phyloP scores from a whole-genome alignment of 2,113 vertebrate species.

The Neodontobutis hainanensis region DNA sequence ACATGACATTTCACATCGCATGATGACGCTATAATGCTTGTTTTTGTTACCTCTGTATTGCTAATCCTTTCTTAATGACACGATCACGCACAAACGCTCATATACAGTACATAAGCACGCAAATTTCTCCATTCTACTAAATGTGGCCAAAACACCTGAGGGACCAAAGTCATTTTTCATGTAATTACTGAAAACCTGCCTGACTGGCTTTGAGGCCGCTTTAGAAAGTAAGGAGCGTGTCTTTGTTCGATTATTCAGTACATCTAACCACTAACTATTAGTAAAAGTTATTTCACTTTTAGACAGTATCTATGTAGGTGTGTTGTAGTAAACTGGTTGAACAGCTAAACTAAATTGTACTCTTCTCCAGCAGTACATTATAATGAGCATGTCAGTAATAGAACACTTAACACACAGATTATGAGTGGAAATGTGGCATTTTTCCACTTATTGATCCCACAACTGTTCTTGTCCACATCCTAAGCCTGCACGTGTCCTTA shows the following conservation, averaged over 20 bases:
- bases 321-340: slow-evolving; percentile 8
- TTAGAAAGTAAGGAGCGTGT: slow-evolving; percentile 55
- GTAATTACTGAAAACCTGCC: slow-evolving; percentile 81
- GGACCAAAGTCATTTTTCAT: slow-evolving; percentile 76
- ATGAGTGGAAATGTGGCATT: background rate
- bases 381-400: too few relatives aligned
- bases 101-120: slow-evolving; percentile 14
- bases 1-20: background rate
- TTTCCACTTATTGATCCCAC: slow-evolving; percentile 8
- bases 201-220: slow-evolving; percentile 72
- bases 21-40: background rate
- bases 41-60: slow-evolving; percentile 3
- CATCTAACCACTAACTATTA: slow-evolving; percentile 32
- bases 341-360: background rate
- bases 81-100: slow-evolving; percentile 1
- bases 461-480: slow-evolving; percentile 7
- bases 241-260: slow-evolving; percentile 46
- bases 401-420: too few relatives aligned
- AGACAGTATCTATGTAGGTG: background rate
- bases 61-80: slow-evolving; percentile 17
- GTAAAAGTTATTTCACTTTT: slow-evolving; percentile 32
- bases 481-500: slow-evolving; percentile 12
- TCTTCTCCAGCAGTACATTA: background rate
- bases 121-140: slow-evolving; percentile 49
- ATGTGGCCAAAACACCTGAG: slow-evolving; percentile 71